These are phyloP conservation scores for Sarcophaga caerulescens DNA, from an alignment of 2,888 invertebrate species.

Conservation along the genomic window DNA sequence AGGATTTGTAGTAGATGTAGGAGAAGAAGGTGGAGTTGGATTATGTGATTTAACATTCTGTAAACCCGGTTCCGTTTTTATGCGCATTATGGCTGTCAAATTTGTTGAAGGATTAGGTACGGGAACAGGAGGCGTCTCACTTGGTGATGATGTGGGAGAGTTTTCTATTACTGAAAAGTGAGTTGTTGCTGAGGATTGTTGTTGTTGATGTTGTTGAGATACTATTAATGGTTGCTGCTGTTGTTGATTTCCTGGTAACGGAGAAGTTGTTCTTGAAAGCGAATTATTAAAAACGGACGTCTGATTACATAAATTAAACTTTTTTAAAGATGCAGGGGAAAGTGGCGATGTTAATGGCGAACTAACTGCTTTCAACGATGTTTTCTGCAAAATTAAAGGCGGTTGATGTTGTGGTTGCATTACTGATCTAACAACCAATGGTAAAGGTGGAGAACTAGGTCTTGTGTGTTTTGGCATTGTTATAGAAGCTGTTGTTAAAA, in stretches of 20 bases:
- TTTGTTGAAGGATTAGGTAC: slow-evolving; percentile 60
- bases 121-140: slow-evolving; percentile 47
- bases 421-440: slow-evolving; percentile 61
- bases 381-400: slow-evolving; percentile 69
- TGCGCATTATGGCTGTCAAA: slow-evolving; percentile 76
- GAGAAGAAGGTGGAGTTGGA: slow-evolving; percentile 73
- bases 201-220: slow-evolving; percentile 6
- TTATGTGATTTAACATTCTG: slow-evolving; percentile 64
- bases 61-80: slow-evolving; percentile 77
- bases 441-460: slow-evolving; percentile 59
- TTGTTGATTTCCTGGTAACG: slow-evolving; percentile 67
- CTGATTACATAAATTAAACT: slow-evolving; percentile 57
- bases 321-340: slow-evolving; percentile 67
- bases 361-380: slow-evolving; percentile 53
- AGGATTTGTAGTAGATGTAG: slow-evolving; percentile 70
- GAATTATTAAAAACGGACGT: slow-evolving; percentile 63
- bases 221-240: slow-evolving; percentile 6
- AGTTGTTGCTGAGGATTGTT: slow-evolving; percentile 15
- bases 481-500: slow-evolving; percentile 72
- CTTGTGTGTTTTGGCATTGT: slow-evolving; percentile 63
- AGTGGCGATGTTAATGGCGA: slow-evolving; percentile 69
- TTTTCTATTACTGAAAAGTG: slow-evolving; percentile 49
- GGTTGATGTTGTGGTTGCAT: slow-evolving; percentile 76
- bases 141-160: slow-evolving; percentile 54
- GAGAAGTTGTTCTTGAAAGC: slow-evolving; percentile 66